A percentile compares a stretch with the other conserved stretches of the same genome.
Evolutionary conservation across 2,113 vertebrate species (phyloP).

Genomic region (Corvus moneduloides): DNA sequence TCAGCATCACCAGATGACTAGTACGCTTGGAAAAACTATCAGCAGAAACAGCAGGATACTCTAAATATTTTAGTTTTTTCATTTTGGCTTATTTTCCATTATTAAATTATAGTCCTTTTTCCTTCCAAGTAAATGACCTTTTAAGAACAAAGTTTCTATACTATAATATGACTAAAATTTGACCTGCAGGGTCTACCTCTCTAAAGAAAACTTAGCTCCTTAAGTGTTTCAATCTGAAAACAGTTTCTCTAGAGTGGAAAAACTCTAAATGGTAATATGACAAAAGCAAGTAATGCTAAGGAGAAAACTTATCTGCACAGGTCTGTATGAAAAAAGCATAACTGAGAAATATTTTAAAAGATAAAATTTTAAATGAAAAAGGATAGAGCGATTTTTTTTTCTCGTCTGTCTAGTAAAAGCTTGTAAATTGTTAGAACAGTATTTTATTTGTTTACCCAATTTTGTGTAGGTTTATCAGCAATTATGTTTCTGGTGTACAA

Average conservation of each 20-base stretch:
- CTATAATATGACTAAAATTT: not conserved
- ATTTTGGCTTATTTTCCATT: not conserved
- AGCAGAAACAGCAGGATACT: not conserved
- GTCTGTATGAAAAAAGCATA: not conserved
- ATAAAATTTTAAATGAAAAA: not conserved
- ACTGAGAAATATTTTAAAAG: not conserved
- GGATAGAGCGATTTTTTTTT: accelerated
- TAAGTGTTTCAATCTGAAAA: not conserved
- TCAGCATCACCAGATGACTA: not conserved
- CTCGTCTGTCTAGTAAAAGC: not conserved
- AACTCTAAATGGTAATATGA: not conserved
- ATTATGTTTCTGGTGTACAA: not conserved
- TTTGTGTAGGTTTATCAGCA: not conserved
- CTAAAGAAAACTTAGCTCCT: not conserved
- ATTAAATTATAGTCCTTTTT: not conserved
- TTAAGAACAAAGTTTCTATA: not conserved
- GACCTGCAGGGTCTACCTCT: not conserved
- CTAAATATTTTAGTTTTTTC: not conserved
- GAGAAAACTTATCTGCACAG: not conserved
- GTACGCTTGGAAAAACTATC: not conserved
- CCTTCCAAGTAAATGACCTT: not conserved
- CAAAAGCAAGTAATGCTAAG: not conserved
- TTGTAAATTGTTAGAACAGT: not conserved
- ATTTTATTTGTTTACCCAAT: not conserved
- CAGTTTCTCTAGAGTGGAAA: not conserved